phyloP scores from a whole-genome alignment of 2,113 vertebrate species.

The Vidua macroura region DNA sequence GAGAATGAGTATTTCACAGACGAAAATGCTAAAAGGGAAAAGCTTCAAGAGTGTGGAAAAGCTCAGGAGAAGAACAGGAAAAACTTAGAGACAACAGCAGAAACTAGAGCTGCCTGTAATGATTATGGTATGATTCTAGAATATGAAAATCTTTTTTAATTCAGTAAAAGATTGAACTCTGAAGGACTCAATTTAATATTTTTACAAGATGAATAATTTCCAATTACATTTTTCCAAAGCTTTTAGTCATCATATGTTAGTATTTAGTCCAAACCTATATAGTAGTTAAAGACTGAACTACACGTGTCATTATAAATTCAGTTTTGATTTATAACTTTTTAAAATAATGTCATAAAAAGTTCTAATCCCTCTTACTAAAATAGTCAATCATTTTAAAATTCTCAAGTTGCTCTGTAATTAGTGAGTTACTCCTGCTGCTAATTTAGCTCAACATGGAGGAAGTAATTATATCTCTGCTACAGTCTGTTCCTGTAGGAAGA shows the following conservation, averaged over 20 bases:
- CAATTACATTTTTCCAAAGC: neutral
- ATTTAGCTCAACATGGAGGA: neutral
- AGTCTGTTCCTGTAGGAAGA: neutral
- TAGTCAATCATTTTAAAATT: neutral
- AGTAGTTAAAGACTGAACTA: neutral
- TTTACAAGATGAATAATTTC: neutral
- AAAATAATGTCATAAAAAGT: neutral
- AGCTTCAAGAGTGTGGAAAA: neutral
- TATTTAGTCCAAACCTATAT: neutral
- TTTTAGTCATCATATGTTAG: neutral
- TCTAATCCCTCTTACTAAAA: neutral
- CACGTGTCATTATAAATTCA: neutral
- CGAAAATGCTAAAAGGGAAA: neutral
- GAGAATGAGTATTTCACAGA: neutral
- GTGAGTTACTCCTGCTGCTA: neutral
- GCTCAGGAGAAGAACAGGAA: neutral
- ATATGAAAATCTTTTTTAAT: neutral
- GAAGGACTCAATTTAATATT: neutral
- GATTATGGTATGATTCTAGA: conserved; percentile 13
- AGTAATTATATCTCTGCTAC: neutral
- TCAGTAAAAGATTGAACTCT: neutral
- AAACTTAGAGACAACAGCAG: neutral
- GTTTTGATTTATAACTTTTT: neutral
- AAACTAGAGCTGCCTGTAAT: neutral
- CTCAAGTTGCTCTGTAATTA: neutral